phyloP scores from a whole-genome alignment of 2,888 invertebrate species.

The Trichogramma dendrolimi region DNA sequence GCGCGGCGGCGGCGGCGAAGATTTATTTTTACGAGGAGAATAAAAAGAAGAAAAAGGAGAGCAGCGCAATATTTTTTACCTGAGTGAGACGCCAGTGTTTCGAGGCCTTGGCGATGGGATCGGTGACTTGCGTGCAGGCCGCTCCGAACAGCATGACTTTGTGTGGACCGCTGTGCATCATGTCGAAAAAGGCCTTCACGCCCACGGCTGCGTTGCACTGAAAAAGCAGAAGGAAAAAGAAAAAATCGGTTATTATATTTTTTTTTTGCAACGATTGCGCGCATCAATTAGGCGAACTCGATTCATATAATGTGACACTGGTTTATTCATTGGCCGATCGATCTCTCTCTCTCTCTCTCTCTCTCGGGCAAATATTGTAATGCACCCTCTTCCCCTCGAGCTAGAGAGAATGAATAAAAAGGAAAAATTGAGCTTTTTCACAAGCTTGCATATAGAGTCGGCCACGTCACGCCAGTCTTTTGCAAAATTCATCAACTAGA shows the following conservation, averaged over 20 bases:
- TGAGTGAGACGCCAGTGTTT: constrained; percentile 96
- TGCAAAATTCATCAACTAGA: too few species aligned
- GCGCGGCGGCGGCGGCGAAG: too few species aligned
- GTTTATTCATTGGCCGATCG: too few species aligned
- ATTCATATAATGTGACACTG: too few species aligned
- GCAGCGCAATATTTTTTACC: constrained; percentile 54
- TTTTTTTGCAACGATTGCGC: neutral
- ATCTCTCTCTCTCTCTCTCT: too few species aligned
- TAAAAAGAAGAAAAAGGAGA: neutral
- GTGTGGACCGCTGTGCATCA: constrained; percentile 90
- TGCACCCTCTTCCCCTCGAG: too few species aligned
- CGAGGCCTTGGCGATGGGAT: constrained; percentile 93
- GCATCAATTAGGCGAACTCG: neutral
- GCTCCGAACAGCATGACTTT: constrained; percentile 95
- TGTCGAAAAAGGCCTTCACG: constrained; percentile 92
- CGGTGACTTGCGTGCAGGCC: constrained; percentile 93
- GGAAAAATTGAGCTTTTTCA: too few species aligned
- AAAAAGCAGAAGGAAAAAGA: constrained; percentile 15
- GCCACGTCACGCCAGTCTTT: too few species aligned
- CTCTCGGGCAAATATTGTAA: too few species aligned
- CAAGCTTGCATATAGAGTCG: too few species aligned
- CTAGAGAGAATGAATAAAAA: too few species aligned
- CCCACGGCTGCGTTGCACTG: constrained; percentile 93
- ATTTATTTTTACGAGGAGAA: neutral
- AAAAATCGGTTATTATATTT: neutral